phyloP scores from a whole-genome alignment of 2,888 invertebrate species.

The Eupithecia insigniata region DNA sequence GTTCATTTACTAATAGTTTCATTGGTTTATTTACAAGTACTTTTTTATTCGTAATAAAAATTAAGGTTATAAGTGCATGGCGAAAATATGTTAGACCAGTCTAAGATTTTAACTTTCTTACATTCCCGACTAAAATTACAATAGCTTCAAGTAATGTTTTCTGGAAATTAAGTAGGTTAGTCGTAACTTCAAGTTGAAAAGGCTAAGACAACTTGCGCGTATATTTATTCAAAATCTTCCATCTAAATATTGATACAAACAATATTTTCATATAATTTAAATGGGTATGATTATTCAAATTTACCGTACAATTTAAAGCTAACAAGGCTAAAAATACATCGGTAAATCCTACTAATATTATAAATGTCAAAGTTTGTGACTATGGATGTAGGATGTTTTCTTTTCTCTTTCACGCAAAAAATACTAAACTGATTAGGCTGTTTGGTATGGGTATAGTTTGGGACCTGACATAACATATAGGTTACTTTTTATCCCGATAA shows the following conservation, averaged over 20 bases:
- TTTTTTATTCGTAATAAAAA: background rate
- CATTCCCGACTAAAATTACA: background rate
- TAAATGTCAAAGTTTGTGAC: no score
- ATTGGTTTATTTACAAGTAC: no score
- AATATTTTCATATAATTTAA: background rate
- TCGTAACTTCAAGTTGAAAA: background rate
- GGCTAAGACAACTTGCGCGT: background rate
- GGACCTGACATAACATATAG: no score
- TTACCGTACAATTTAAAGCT: background rate
- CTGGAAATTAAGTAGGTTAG: background rate
- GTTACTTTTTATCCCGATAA: no score
- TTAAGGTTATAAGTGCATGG: no score
- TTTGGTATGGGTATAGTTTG: no score
- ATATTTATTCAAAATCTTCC: background rate
- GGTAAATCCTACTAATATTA: no score
- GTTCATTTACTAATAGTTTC: no score
- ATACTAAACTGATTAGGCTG: no score
- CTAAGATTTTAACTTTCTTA: background rate
- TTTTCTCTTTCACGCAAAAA: no score
- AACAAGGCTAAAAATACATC: background rate
- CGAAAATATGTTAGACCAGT: background rate
- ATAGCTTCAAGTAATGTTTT: background rate
- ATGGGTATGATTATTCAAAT: background rate
- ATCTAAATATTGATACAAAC: background rate
- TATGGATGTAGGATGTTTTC: no score